Base-by-base conservation (phyloP, 2,888 invertebrate genomes). In the Falcaria lacertinaria region DNA sequence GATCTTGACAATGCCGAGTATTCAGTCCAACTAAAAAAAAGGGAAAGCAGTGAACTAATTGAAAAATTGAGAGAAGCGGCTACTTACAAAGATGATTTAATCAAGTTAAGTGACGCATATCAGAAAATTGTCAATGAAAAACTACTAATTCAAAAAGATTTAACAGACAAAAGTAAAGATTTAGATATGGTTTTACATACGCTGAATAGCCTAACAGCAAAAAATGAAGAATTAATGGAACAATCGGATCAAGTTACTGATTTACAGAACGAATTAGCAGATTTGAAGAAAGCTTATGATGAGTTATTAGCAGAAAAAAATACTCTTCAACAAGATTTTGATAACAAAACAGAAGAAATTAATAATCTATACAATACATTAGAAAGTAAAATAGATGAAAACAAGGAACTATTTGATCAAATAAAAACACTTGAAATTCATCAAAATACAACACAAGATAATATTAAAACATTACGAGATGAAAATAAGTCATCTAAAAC, bases 301-400 rank as follows among this genome's bases (percentile, higher is more conserved):
- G 45, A 62, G 35, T 41, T 78, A 45, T 7, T 60, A 17, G 35
- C 33, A 3, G 73, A 80, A 54, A 80, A 69, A 45, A 49, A 58
- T 16, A 45, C 32, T 16, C 52, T 80, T 33, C 59, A 74, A 43
- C 50, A 47, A 33, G 69, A 73, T 44, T 59, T 63, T 28, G 54
- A 69, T 28, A 50, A 47, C 15, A 78, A 78, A 69, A 64, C 44
- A 11, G 51, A 66, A 22, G 70, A 77, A 62, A 44, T 71, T 1
- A 69, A 68, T 43, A 54, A 66, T 44, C 62, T 81, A 40, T 54
- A 55, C 28, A 61, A 69, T 37, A 52, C 44, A 4, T 54, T 86
- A 33, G 66, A 82, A 47, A 50, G 15, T 1, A 78, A 74, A 66
- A 70, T 59, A 25, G 65, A 74, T 42, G 80, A 84, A 57, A 83